Base-by-base conservation (phyloP, 2,113 vertebrate species). In the Gobius niger region DNA sequence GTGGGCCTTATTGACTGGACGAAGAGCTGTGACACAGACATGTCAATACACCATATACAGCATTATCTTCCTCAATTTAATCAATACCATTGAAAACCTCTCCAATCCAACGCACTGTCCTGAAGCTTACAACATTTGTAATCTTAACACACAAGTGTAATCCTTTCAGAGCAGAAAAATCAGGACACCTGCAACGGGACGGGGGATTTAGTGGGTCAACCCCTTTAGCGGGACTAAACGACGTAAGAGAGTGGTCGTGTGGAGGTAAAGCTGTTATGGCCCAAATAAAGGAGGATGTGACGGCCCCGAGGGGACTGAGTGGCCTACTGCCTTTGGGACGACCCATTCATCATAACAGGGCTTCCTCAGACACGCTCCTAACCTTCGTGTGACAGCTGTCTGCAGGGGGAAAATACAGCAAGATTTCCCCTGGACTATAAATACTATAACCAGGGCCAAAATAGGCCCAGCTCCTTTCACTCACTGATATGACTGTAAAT, bases 301-400 rank as follows among this genome's bases (percentile, higher is more conserved):
- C 68, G 50, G 77, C 78, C 70, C 78, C 65, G 47, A 54, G 78
- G 24, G 71, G 70, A 82, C 51, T 41, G 69, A 68, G 71, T 65
- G 8, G 57, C 46, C 47, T 44, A 47, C 68, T 63, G 76, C 75
- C 73, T 70, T 63, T 44, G 66, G 82, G 78, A 63, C 69, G 65
- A 65, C 85, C 77, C 70, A 76, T 78, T 84, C 81, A 81, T 75
- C 76, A 76, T 84, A 84, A 75, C 63, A 41, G 73, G 74, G 67
- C 71, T 75, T 79, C 65, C 82, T 76, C 72, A 57, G 47, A 81
- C 71, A 74, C 8, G 50, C 71, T 65, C 6, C 61, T 54, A 13
- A 70, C n/a, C 65, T 46, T 61, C 10, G 72, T 4, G 51, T 68
- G 69, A 80, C 72, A 68, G 70, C 49, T 71, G 78, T 72, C 78